phyloP scores from a whole-genome alignment of 2,113 vertebrate genomes.

The Microcebus murinus region DNA sequence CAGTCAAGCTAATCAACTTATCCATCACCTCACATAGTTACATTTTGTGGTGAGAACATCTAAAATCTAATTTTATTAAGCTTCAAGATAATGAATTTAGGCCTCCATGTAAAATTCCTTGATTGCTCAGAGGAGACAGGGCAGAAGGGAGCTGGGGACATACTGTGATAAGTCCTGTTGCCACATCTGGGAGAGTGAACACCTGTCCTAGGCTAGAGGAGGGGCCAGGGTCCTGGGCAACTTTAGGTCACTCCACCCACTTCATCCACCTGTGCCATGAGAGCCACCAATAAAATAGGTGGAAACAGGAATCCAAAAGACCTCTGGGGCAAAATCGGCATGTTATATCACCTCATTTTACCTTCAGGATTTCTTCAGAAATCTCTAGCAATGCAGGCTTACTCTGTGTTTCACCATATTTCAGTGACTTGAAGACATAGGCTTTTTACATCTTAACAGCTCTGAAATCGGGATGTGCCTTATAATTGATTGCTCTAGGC shows the following conservation, averaged over 20 bases:
- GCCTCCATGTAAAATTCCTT: constrained; percentile 53
- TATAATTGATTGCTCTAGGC: background rate
- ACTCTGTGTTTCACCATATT: constrained; percentile 76
- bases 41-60: background rate
- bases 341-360: background rate
- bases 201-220: constrained; percentile 73
- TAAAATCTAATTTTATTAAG: constrained; percentile 73
- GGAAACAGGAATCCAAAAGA: constrained; percentile 1
- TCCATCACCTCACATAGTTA: background rate
- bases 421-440: constrained; percentile 74
- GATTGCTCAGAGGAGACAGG: constrained; percentile 13
- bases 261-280: constrained; percentile 78
- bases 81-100: constrained; percentile 74
- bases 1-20: background rate
- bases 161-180: background rate
- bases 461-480: constrained; percentile 7
- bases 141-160: constrained; percentile 26
- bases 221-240: constrained; percentile 76
- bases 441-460: background rate
- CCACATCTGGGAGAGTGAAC: background rate
- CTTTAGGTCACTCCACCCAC: constrained; percentile 75
- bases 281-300: constrained; percentile 74
- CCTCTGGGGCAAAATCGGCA: background rate
- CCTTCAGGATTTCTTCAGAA: constrained; percentile 71
- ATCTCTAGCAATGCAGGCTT: constrained; percentile 78